Conservation (phyloP, 2,797 vertebrate species). For the Sebastes taczanowskii region DNA sequence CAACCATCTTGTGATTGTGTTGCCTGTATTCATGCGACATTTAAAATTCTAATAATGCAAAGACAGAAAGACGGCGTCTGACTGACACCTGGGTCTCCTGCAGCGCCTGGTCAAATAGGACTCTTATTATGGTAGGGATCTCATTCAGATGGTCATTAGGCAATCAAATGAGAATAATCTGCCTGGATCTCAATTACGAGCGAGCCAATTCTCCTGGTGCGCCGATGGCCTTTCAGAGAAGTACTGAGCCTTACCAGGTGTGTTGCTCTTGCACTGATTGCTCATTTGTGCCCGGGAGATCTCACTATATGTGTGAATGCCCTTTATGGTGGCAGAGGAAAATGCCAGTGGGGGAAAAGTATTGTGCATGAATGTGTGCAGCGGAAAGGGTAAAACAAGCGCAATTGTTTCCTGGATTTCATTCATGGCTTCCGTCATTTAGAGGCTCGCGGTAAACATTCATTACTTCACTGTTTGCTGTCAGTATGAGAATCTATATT, state of each 20-base stretch:
- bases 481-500: background rate
- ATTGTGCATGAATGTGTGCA: constrained; percentile 37
- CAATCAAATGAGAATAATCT: constrained; percentile 82
- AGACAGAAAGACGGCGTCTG: constrained; percentile 12
- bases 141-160: constrained; percentile 80
- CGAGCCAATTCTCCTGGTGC: constrained; percentile 71
- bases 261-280: constrained; percentile 61
- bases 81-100: constrained; percentile 59
- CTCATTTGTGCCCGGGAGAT: constrained; percentile 56
- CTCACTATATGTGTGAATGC: constrained; percentile 49
- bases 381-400: constrained; percentile 33
- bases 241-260: constrained; percentile 52
- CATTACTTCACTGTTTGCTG: background rate
- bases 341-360: constrained; percentile 45
- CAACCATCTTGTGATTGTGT: background rate
- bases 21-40: constrained; percentile 34
- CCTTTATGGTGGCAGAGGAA: constrained; percentile 53
- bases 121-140: constrained; percentile 71
- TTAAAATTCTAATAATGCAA: constrained; percentile 58
- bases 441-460: background rate
- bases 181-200: constrained; percentile 75
- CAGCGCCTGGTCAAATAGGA: constrained; percentile 61
- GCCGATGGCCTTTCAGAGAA: constrained; percentile 64
- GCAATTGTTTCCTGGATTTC: constrained; percentile 22
- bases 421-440: constrained; percentile 18